Base-by-base conservation (phyloP, 53 echinoderm and acorn worm genomes). In the Luidia sarsii region DNA sequence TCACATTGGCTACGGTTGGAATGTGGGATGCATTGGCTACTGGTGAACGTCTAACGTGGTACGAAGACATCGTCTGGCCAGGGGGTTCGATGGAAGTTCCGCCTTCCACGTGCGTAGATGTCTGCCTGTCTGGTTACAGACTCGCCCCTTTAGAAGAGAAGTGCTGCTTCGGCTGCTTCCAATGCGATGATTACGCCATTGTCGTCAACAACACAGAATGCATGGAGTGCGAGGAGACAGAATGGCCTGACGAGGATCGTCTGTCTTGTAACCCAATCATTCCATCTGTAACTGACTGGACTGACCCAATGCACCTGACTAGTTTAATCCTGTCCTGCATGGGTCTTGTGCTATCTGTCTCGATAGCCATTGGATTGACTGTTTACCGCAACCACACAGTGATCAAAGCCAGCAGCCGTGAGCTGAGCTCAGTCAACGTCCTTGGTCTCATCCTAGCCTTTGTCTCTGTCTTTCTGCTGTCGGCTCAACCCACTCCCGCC, bases 111-210 rank as follows among this genome's bases (percentile, higher is more conserved):
- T 94, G 94, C 64, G 86, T 89, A 16, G 85, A 90, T 4, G 84
- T 84, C 23, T 94, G 94, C 50, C 45, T 61, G 7, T 21, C 73
- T 0, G 75, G 70, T 0, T 81, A 52, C 43, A 72, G 74, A 4
- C 57, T 83, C 19, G 65, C 55, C 31, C 75, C 75, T 1, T 68
- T 84, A 43, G 56, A 87, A 38, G 82, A 73, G 24, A 48, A 77
- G 48, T 94, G 94, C 60, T 94, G 94, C 79, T 94, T 90, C 82
- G 85, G 87, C 1, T 94, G 94, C 48, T 53, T 68, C 31, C 68
- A 70, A 27, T 94, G 94, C 36, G 29, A 57, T 15, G 43, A 34
- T 19, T 52, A 80, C 24, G 90, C 89, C 37, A 68, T 85, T 35
- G 80, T 87, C 16, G 36, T 64, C 49, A 57, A 56, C 67, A 10